These are phyloP conservation scores for Chrysocyon brachyurus DNA, from an alignment of 2,797 vertebrate genomes.

Conservation along the genomic window DNA sequence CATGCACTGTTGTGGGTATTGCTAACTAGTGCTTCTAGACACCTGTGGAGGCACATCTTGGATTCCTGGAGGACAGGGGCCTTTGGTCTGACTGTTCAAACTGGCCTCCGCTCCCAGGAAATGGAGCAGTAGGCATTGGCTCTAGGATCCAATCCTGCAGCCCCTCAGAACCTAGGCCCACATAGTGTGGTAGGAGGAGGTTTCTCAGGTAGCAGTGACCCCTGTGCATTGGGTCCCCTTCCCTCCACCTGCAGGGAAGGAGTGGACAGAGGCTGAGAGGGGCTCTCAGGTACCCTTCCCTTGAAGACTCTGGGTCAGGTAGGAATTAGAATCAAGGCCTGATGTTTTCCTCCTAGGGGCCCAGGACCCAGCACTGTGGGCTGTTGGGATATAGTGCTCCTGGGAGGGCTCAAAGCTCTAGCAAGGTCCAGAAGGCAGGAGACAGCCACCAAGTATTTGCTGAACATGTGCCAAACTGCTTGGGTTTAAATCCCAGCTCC, in stretches of 20 bases:
- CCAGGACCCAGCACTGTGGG: neutral
- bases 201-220: constrained; percentile 45
- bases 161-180: neutral
- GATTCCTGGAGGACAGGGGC: neutral
- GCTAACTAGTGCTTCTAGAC: neutral
- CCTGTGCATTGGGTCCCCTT: neutral
- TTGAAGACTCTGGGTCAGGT: neutral
- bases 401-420: neutral
- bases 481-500: neutral
- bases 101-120: neutral
- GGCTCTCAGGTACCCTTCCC: neutral
- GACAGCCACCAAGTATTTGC: neutral
- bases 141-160: neutral
- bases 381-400: neutral
- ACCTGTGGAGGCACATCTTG: neutral
- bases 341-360: neutral
- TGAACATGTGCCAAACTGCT: neutral
- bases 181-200: neutral
- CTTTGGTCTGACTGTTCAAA: neutral
- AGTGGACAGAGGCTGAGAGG: neutral
- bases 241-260: neutral
- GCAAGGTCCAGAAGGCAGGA: neutral
- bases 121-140: fast-evolving
- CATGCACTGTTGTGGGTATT: no score
- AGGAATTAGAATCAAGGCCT: fast-evolving